phyloP scores from a whole-genome alignment of 2,113 vertebrate genomes.

The Lamprologus ornatipinnis region DNA sequence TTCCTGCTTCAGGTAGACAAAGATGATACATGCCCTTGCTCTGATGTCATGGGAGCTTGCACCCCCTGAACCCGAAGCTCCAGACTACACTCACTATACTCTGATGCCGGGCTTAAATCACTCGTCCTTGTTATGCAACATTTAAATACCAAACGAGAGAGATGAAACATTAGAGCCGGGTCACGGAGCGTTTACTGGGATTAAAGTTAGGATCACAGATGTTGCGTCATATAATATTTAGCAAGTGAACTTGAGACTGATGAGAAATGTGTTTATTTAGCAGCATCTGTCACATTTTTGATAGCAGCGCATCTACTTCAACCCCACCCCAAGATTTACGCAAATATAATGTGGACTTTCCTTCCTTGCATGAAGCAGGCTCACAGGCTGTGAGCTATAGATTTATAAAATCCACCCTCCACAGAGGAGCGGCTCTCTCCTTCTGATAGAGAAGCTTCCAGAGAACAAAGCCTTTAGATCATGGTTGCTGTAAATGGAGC shows the following conservation, averaged over 20 bases:
- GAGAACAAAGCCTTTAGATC: slow-evolving; percentile 41
- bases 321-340: not conserved
- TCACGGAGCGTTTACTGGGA: slow-evolving; percentile 1
- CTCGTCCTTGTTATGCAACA: slow-evolving; percentile 11
- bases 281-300: not conserved
- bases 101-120: not conserved
- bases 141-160: slow-evolving; percentile 3
- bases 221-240: slow-evolving; percentile 33
- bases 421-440: not conserved
- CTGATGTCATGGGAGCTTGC: not conserved
- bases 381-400: not conserved
- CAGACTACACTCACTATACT: not conserved
- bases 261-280: not conserved
- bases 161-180: not conserved
- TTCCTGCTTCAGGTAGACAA: not conserved
- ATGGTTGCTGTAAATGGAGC: slow-evolving; percentile 36
- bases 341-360: not conserved
- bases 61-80: not conserved
- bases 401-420: not conserved
- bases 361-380: not conserved
- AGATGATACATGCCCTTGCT: not conserved
- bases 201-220: slow-evolving; percentile 43
- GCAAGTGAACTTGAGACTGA: slow-evolving; percentile 8
- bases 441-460: slow-evolving; percentile 2
- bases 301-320: not conserved